Conservation (phyloP, 2,113 vertebrate species). For the Heterotis niloticus region DNA sequence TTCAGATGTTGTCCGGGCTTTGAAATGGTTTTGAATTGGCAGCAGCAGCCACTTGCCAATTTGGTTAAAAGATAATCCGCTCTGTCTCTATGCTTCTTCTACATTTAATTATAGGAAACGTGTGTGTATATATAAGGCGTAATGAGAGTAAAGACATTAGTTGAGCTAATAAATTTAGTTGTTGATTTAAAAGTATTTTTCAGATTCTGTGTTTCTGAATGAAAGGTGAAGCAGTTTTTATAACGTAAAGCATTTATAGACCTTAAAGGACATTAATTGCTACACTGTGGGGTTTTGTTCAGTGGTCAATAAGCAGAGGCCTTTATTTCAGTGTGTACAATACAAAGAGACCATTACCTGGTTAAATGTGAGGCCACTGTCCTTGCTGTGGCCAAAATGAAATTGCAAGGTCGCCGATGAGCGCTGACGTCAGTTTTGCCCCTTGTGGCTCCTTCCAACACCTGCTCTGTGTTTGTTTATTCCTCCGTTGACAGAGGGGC, state of each 20-base stretch:
- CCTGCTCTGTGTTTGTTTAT: neutral
- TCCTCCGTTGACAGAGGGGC: neutral
- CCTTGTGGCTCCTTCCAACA: neutral
- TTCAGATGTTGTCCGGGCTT: too few relatives aligned
- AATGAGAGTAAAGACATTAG: too few relatives aligned
- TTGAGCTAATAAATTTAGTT: too few relatives aligned
- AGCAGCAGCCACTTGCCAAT: too few relatives aligned
- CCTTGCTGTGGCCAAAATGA: neutral
- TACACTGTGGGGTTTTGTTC: neutral
- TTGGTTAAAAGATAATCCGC: too few relatives aligned
- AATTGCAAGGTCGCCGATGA: neutral
- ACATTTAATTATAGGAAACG: too few relatives aligned
- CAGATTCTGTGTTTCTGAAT: too few relatives aligned
- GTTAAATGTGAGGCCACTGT: neutral
- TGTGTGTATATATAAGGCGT: too few relatives aligned
- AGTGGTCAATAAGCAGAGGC: neutral
- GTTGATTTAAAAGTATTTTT: too few relatives aligned
- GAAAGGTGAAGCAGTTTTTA: neutral
- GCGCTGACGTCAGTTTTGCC: neutral
- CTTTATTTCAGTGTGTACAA: neutral
- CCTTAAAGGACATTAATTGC: neutral
- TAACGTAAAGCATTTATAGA: neutral
- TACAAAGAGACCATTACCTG: neutral
- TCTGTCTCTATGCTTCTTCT: too few relatives aligned
- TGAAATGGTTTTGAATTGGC: too few relatives aligned